Evolutionary conservation across 2,113 vertebrate genomes (phyloP), one percentile per base, ranked within the genome.

Genomic region (Dascyllus trimaculatus): DNA sequence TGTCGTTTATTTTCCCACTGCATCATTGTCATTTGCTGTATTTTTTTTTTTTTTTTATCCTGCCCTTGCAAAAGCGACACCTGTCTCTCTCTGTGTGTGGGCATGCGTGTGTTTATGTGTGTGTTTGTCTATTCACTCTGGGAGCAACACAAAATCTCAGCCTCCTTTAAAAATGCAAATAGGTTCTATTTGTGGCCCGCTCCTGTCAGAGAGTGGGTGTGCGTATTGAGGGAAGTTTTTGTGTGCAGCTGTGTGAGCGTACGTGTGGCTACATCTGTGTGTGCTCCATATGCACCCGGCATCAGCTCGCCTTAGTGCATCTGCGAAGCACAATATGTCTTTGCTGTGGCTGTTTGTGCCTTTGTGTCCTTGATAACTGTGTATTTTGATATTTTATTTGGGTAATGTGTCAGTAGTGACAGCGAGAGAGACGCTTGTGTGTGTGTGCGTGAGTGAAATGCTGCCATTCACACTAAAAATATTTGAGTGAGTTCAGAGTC

Each of bases 121-220:
- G 53, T 58, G 52, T 67, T 29, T 63, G 58, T 85, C 5, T 83
- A 24, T 48, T 63, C 54, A 48, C 56, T 69, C 68, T 21, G 49
- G 72, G 69, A 85, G 79, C 75, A 67, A 71, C 73, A 79, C 68
- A 71, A 81, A 85, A 81, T 56, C 80, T 65, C 78, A 68, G 69
- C 76, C 46, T 85, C 80, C 74, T 88, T 87, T 82, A 73, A 88
- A 91, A 92, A 93, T 91, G 90, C 84, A 91, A 91, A 92, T 93
- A 11, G 45, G 17, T 87, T 92, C 85, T 90, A 90, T 93, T 92
- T 91, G 84, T 76, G 85, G 85, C 61, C 56, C 49, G 71, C 82
- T 89, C 82, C 86, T 81, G 87, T 88, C 88, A 81, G 52, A 61
- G 84, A 86, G 81, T 81, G 75, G 81, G 84, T 70, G 82, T 78